Base-by-base conservation (phyloP, 2,797 vertebrate species). In the Lutjanus campechanus region DNA sequence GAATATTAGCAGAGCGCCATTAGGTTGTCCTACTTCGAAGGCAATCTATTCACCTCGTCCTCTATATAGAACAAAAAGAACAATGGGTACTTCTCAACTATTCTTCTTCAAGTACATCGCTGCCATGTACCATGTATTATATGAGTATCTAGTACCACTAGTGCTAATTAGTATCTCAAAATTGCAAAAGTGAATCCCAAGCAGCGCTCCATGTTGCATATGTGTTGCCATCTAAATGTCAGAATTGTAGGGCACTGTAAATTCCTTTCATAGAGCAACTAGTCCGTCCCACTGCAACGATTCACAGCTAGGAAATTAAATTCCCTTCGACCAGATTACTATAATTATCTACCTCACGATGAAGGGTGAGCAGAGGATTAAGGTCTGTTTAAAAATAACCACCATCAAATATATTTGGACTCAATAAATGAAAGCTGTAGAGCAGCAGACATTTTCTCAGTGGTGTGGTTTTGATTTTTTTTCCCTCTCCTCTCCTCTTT, bases 331-430 rank as follows among this genome's bases (percentile, higher is more conserved):
- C 85, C 90, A 91, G 90, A 93, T 92, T 85, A 92, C 90, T 93
- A 91, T 94, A 93, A 92, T 92, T 93, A 94, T 90, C 88, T 76
- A 85, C 92, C 90, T 91, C 80, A 47, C 60, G 41, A 86, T 88
- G 83, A 89, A 85, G 90, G 88, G 84, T 82, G 90, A 91, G 83
- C 73, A 59, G 76, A 87, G 88, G 91, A 93, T 93, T 94, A 93
- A 86, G 91, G 83, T 84, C 88, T 90, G 78, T 92, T 89, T 89
- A 94, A 93, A 94, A 94, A 94, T 93, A 94, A 91, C 88, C 83
- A 19, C 73, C 87, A 90, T 89, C 83, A 85, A 91, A 89, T 91
- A 91, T 91, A 91, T 92, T 89, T 91, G 79, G 86, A 86, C 87
- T 88, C 82, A 44, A 82, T 88, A 84, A 90, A 91, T 82, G 88